Evolutionary conservation across 2,113 vertebrate genomes (phyloP).

Genomic region (Condylura cristata): DNA sequence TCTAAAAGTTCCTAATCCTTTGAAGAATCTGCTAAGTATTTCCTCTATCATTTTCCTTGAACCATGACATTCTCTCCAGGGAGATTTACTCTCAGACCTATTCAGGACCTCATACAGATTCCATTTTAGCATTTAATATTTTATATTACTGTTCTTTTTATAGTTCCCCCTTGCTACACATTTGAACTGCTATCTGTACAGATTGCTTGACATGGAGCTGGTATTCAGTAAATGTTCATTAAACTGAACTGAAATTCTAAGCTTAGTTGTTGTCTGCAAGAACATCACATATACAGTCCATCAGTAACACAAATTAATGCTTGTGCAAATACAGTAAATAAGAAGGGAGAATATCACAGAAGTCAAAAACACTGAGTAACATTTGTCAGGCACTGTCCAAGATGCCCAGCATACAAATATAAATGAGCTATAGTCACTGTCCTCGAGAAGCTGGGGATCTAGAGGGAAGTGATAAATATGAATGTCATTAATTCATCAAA

Average conservation of each 20-base stretch:
- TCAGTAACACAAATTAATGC: not conserved
- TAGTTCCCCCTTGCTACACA: not conserved
- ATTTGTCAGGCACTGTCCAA: not conserved
- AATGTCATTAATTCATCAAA: not conserved
- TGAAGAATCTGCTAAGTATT: not conserved
- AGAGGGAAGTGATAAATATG: not conserved
- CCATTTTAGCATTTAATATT: not conserved
- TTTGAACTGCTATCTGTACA: not conserved
- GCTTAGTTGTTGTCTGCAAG: not conserved
- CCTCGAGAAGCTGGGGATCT: not conserved
- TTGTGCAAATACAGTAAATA: not conserved
- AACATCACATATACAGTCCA: not conserved
- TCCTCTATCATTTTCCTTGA: not conserved
- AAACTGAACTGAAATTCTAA: not conserved
- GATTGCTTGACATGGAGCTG: not conserved
- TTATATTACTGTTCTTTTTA: not conserved
- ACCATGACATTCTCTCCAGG: not conserved
- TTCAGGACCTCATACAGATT: constrained; percentile 2
- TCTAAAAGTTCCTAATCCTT: not conserved
- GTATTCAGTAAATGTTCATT: not conserved
- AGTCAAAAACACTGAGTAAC: not conserved
- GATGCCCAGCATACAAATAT: not conserved
- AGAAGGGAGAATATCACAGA: not conserved
- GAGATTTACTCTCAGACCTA: not conserved
- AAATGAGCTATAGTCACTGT: not conserved